phyloP scores from a whole-genome alignment of 2,113 vertebrate species.

The Pseudopipra pipra region DNA sequence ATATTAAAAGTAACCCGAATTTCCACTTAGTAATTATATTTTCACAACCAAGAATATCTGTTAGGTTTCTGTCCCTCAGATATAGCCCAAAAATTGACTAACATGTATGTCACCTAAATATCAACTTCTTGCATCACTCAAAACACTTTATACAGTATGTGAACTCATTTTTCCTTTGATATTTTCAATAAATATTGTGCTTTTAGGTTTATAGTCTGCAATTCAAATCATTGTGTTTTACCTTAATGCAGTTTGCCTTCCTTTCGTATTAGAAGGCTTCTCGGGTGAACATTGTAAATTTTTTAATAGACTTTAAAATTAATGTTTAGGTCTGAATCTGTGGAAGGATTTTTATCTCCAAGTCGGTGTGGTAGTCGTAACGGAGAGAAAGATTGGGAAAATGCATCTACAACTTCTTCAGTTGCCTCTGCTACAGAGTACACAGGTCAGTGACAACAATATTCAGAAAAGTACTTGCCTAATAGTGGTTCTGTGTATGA shows the following conservation, averaged over 20 bases:
- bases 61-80: neutral
- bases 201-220: neutral
- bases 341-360: conserved; percentile 91
- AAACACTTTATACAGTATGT: neutral
- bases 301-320: neutral
- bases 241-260: neutral
- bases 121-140: neutral
- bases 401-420: conserved; percentile 94
- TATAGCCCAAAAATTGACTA: neutral
- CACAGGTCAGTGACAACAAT: conserved; percentile 78
- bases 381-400: conserved; percentile 98
- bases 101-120: neutral
- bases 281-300: neutral
- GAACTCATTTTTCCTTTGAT: neutral
- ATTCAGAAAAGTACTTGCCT: neutral
- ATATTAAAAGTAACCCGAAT: neutral
- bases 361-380: conserved; percentile 91
- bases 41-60: neutral
- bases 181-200: neutral
- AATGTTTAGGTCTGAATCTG: conserved; percentile 87
- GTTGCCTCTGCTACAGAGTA: conserved; percentile 95
- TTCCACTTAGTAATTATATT: neutral
- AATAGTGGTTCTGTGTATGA: neutral
- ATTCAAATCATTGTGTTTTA: neutral
- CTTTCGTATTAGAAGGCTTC: neutral